Base-by-base conservation (phyloP, 1,140 invertebrate genomes). In the Nymphalis io region DNA sequence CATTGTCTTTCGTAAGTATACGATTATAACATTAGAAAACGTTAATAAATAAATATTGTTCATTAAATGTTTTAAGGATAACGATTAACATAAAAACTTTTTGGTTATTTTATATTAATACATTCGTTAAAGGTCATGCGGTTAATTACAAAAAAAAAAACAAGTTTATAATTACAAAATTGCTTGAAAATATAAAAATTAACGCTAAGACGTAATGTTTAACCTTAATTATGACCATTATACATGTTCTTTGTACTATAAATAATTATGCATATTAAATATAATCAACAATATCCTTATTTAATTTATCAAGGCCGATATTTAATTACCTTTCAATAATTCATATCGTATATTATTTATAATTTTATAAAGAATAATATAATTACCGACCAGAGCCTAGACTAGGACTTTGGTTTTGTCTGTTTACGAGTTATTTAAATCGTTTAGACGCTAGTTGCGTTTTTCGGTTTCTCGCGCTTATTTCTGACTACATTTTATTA, bases 1-100 rank as follows among this genome's bases (percentile, higher is more conserved):
- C 89, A 89, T 89, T 90, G 78, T 91, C 89, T 68, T 91, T 90
- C 73, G 89, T 91, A 81, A 91, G 88, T 72, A 72, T 33, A 8
- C 6, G 3, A 33, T 33, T 67, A 4, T 46, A 48, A 23, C 3
- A 58, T 27, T 39, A 59, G n/a, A 40, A 39, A 59, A 59, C 39
- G 51, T 21, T 20, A 51, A 51, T 51, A 18, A 51, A n/a, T n/a
- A 46, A 8, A 18, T 46, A 46, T 12, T 51, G 12, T 16, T 51
- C 1, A 20, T 8, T 51, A 21, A 21, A 51, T 16, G 20, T 51
- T 20, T 51, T 51, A 20, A 51, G 46, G 46, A 51, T 51, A 51
- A 21, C 20, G 16, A 46, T 46, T 46, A 3, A 20, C 12, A 21
- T 51, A 20, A 51, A 51, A 20, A 51, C 3, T 58, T 15, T 2